phyloP scores from a whole-genome alignment of 2,888 invertebrate genomes.

The Bursaphelenchus okinawaensis region DNA sequence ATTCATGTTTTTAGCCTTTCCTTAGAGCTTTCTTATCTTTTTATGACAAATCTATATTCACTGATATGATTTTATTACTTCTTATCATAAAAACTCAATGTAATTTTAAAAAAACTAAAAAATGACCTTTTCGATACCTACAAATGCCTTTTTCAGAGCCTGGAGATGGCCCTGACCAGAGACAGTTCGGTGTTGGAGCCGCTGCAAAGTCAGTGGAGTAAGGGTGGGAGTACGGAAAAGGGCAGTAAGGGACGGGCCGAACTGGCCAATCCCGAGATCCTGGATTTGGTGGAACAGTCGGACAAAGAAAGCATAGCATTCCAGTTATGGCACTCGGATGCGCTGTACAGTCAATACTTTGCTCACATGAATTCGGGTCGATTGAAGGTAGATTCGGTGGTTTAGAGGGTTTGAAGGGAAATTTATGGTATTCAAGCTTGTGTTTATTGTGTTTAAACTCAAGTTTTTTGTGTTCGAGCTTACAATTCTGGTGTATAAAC shows the following conservation, averaged over 20 bases:
- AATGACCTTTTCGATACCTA: too few relatives aligned
- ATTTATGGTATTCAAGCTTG: too few relatives aligned
- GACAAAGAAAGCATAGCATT: conserved; percentile 28
- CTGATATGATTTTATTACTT: too few relatives aligned
- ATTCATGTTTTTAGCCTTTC: too few relatives aligned
- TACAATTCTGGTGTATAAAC: too few relatives aligned
- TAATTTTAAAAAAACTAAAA: too few relatives aligned
- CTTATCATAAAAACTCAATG: too few relatives aligned
- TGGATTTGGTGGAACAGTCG: conserved; percentile 19
- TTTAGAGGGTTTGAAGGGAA: too few relatives aligned
- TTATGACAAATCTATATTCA: too few relatives aligned
- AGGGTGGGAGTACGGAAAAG: conserved; percentile 10
- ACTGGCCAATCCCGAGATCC: conserved; percentile 23
- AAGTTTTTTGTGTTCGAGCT: too few relatives aligned
- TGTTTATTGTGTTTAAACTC: too few relatives aligned
- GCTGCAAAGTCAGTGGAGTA: conserved; percentile 26
- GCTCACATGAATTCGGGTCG: conserved; percentile 36
- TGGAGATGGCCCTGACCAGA: conserved; percentile 22
- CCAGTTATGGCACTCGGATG: conserved; percentile 32
- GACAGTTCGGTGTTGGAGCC: conserved; percentile 36
- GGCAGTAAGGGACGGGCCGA: conserved; percentile 8
- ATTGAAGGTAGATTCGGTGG: conserved; percentile 34
- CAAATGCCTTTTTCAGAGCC: conserved; percentile 24
- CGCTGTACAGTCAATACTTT: conserved; percentile 30
- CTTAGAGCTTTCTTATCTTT: too few relatives aligned